Percentiles rank a stretch among this genome's conserved stretches.
These are phyloP conservation scores for Margaritifera margaritifera DNA, from an alignment of 2,888 invertebrate genomes.

Conservation along the genomic window DNA sequence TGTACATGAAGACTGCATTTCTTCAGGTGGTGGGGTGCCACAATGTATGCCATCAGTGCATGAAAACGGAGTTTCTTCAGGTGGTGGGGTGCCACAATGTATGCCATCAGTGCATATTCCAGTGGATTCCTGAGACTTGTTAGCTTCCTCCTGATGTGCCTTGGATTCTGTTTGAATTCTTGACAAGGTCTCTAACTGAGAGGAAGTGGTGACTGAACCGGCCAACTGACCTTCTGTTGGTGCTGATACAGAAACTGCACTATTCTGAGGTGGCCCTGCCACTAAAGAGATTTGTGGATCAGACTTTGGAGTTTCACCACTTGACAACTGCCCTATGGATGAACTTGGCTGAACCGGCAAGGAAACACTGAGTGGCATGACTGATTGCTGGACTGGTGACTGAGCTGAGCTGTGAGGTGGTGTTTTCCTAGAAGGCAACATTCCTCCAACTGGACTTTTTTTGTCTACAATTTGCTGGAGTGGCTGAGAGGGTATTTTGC, in stretches of 20 bases:
- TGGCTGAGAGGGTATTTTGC: not conserved
- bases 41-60: slow-evolving; percentile 28
- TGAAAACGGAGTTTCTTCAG: slow-evolving; percentile 6
- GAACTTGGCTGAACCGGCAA: no score
- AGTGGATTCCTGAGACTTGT: slow-evolving; percentile 10
- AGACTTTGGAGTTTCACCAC: no score
- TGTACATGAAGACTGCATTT: slow-evolving; percentile 1
- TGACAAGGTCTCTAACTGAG: no score
- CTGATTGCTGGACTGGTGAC: not conserved
- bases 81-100: slow-evolving; percentile 40
- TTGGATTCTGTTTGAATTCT: no score
- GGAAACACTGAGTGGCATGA: not conserved
- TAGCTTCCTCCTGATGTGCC: no score
- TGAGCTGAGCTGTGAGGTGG: not conserved
- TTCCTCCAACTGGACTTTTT: not conserved
- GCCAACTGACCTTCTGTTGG: not conserved
- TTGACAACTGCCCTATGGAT: no score
- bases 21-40: slow-evolving; percentile 17
- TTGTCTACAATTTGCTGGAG: not conserved
- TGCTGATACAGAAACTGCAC: no score
- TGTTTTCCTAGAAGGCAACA: not conserved
- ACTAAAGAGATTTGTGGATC: no score
- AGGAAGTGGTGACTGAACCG: no score
- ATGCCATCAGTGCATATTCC: slow-evolving; percentile 27
- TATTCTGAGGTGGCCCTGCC: no score